phyloP scores from a whole-genome alignment of 2,797 vertebrate species.

The Sebastes melanostomus region DNA sequence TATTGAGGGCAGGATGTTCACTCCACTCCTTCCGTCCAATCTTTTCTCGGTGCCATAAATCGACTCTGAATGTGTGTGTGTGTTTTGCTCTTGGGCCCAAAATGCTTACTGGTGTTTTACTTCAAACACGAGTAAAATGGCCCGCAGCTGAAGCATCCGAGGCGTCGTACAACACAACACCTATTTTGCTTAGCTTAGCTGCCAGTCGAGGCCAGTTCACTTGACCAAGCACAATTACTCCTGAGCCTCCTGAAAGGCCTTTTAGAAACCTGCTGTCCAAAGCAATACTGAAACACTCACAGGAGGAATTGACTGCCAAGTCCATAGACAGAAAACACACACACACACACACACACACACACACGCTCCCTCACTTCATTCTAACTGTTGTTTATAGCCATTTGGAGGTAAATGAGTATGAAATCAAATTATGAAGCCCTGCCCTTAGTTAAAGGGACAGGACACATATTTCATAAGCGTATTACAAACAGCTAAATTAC shows the following conservation, averaged over 20 bases:
- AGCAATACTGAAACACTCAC: slow-evolving; percentile 80
- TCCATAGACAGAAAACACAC: slow-evolving; percentile 3
- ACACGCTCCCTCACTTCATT: slow-evolving; percentile 74
- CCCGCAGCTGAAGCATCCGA: slow-evolving; percentile 24
- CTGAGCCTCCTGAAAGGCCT: slow-evolving; percentile 80
- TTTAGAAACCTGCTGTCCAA: slow-evolving; percentile 81
- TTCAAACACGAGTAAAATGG: slow-evolving; percentile 32
- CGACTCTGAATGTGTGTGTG: slow-evolving; percentile 6
- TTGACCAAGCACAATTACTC: slow-evolving; percentile 83
- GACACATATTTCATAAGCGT: slow-evolving; percentile 56
- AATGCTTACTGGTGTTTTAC: slow-evolving; percentile 39
- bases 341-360: slow-evolving; percentile 15
- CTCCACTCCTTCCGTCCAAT: slow-evolving; percentile 2
- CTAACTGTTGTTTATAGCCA: slow-evolving; percentile 78
- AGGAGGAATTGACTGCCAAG: slow-evolving; percentile 76
- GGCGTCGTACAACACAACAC: slow-evolving; percentile 67
- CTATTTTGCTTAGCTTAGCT: slow-evolving; percentile 79
- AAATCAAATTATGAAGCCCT: slow-evolving; percentile 80
- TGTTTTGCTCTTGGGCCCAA: slow-evolving; percentile 24
- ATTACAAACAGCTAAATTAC: slow-evolving; percentile 60
- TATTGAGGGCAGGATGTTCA: neutral
- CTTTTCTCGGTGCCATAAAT: slow-evolving; percentile 14
- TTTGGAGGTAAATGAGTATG: slow-evolving; percentile 80
- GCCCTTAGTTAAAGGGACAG: slow-evolving; percentile 74
- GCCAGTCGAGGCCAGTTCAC: slow-evolving; percentile 72